Base-by-base conservation (phyloP, 2,888 invertebrate genomes). In the Heliconius sara region DNA sequence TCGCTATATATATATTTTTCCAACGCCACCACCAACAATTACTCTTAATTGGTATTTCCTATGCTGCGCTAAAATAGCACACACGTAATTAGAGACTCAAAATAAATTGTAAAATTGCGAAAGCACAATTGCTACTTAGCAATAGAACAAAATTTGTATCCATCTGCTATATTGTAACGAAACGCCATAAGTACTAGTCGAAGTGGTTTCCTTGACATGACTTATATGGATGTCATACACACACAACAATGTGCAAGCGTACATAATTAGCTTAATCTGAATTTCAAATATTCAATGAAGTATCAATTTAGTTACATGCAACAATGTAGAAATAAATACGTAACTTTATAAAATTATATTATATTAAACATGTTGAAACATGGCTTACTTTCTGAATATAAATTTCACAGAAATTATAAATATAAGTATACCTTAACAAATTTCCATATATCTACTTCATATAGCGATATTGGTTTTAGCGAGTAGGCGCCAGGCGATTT, bases 11-110 rank as follows among this genome's bases (percentile, higher is more conserved):
- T 83, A 84, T 84, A 84, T 85, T 83, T 83, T 83, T 78, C 79
- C 83, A 79, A 76, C 83, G 82, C 84, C 84, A 83, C 75, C 83
- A 82, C 84, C 84, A 83, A 83, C 84, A 84, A 85, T 86, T 85
- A 83, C 83, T 82, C 77, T 84, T 85, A 87, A 87, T 86, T 86
- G 86, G 83, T 84, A 79, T 84, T 85, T 85, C 85, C 86, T 85
- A 83, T 83, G 81, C 79, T 73, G 74, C 75, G 81, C 83, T 84
- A 85, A 86, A 85, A 85, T 86, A 85, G 83, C 83, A 79, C 83
- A 78, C 78, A 82, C 52, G 67, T 84, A 83, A 85, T 84, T 84
- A 84, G 82, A 82, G 77, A 79, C 80, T 81, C 76, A 52, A 81
- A 84, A 82, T 82, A 82, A 80, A 80, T 77, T 77, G 81, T 75